These are phyloP conservation scores for Stenolophus ochropezus DNA, from an alignment of 2,888 invertebrate genomes.

Conservation along the genomic window DNA sequence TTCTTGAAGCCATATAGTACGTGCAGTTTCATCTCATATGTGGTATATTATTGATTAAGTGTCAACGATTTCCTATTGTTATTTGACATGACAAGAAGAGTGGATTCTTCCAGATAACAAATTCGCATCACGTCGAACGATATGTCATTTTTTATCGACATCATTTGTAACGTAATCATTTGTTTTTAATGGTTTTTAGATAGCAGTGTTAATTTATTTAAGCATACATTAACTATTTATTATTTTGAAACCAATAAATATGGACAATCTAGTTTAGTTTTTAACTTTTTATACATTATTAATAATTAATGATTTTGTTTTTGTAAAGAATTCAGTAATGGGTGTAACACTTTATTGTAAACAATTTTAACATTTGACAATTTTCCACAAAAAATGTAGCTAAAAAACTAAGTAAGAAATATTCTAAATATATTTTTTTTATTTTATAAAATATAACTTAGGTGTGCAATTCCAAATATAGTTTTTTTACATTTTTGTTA, in stretches of 20 bases:
- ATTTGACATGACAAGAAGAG: neutral
- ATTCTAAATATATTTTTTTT: too few relatives aligned
- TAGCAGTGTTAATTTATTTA: neutral
- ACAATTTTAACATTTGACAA: too few relatives aligned
- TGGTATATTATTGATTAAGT: slow-evolving; percentile 9
- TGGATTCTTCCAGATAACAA: neutral
- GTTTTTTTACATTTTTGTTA: too few relatives aligned
- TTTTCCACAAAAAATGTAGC: too few relatives aligned
- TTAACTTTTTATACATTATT: too few relatives aligned
- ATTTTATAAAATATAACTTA: too few relatives aligned
- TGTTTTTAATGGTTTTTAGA: neutral
- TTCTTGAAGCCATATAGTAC: neutral
- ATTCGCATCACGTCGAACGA: neutral
- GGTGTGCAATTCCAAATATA: too few relatives aligned
- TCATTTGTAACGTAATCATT: neutral
- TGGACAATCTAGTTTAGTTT: neutral
- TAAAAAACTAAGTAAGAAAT: too few relatives aligned
- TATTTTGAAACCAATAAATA: neutral
- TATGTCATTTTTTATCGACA: neutral
- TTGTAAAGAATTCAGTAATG: too few relatives aligned
- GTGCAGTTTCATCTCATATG: neutral
- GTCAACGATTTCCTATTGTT: neutral
- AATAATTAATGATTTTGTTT: too few relatives aligned
- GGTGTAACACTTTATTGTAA: too few relatives aligned
- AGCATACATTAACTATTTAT: neutral